Base-by-base conservation (phyloP, 2,113 vertebrate species). In the Strix uralensis region DNA sequence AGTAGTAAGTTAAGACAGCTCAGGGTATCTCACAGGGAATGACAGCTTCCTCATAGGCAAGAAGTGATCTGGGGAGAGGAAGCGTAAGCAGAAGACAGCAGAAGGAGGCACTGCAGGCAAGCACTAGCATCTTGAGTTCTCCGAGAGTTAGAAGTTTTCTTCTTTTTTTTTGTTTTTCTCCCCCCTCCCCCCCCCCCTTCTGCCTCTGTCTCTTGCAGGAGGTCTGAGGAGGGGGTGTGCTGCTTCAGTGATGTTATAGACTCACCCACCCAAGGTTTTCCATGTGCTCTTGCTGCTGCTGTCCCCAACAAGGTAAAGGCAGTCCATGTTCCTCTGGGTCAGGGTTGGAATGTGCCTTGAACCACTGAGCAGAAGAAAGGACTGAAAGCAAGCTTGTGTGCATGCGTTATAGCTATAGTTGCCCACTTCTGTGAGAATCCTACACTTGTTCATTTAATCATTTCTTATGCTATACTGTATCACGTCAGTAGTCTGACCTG, bases 241-340 rank as follows among this genome's bases (percentile, higher is more conserved):
- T 97, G 82, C 87, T 96, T 98, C 80, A 77, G 96, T 92, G 97
- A 98, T 87, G 96, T 96, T 90, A 70, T 98, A 96, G 98, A 98
- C 52, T 98, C 98, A 83, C 94, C 98, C 15, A 62, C 94, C 58
- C 97, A 88, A 86, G 98, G 98, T 63, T 93, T 91, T 96, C 98
- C 98, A 93, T 93, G 98, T 86, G 86, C 96, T 61, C 83, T 97
- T n/a, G 47, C 97, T 77, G 72, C 98, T 47, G 94, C 97, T 95
- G 88, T 97, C 82, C 98, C 92, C 87, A 98, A 98, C 92, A 99
- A 98, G 98, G 99, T 99, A 97, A 96, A 97, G 92, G n/a, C 58
- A 38, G 29, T 26, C 49, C 17, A 7, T 1, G 1, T 62, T 86
- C 29, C 42, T 72, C 65, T 69, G 29, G 20, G 67, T 81, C 10